phyloP scores from a whole-genome alignment of 1,140 invertebrate species.

The Ganaspis sp. region DNA sequence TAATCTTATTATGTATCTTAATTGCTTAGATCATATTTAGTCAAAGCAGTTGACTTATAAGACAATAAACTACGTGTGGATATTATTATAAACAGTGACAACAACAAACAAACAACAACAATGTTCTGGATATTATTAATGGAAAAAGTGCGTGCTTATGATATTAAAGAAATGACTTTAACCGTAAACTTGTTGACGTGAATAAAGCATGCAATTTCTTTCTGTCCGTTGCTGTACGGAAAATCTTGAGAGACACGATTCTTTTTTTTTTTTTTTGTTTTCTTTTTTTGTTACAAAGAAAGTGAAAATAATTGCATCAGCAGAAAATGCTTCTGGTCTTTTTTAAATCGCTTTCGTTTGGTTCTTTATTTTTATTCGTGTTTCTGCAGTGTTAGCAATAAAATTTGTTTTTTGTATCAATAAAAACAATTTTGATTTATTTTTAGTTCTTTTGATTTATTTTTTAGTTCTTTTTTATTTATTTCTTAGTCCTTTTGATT shows the following conservation, averaged over 20 bases:
- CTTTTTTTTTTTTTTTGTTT: no score
- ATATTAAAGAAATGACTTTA: slow-evolving; percentile 3
- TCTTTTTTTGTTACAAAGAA: no score
- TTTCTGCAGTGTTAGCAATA: background rate
- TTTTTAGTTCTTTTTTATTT: no score
- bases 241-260: background rate
- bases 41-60: slow-evolving; percentile 29
- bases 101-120: slow-evolving; percentile 9
- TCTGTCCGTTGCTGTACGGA: background rate
- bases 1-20: slow-evolving; percentile 32
- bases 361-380: background rate
- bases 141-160: slow-evolving; percentile 8
- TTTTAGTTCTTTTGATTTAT: no score
- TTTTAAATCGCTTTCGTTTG: background rate
- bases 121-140: slow-evolving; percentile 4
- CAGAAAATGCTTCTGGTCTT: background rate
- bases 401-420: no score
- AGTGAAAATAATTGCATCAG: background rate
- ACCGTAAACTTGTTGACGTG: background rate
- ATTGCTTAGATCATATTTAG: slow-evolving; percentile 12
- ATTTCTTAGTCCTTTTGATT: no score
- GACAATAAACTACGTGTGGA: slow-evolving; percentile 11
- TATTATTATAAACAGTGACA: slow-evolving; percentile 4
- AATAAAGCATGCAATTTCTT: slow-evolving; percentile 12
- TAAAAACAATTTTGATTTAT: no score